Percentiles rank a stretch among this genome's conserved stretches.
Conservation (phyloP, 2,797 vertebrate genomes). For the Urocyon cinereoargenteus region DNA sequence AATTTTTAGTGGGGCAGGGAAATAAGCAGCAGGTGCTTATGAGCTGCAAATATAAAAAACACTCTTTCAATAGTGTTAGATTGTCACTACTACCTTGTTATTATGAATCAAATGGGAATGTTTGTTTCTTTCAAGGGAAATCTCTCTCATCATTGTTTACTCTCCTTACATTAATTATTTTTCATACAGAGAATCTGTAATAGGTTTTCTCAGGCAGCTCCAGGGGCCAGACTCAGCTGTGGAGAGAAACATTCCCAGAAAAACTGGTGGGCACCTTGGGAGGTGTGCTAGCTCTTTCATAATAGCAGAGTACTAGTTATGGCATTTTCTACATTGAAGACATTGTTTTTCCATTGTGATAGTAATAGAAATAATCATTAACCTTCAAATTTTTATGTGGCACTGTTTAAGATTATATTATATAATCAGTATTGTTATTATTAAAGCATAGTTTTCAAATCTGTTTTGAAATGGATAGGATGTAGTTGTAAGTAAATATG, state of each 20-base stretch:
- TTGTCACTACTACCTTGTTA: neutral
- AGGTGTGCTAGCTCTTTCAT: slow-evolving; percentile 32
- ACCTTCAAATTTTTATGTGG: slow-evolving; percentile 10
- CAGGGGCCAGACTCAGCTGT: slow-evolving; percentile 31
- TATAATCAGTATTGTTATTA: neutral
- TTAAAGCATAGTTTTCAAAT: neutral
- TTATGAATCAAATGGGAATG: slow-evolving; percentile 54
- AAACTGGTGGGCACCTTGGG: neutral
- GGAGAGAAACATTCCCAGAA: slow-evolving; percentile 55
- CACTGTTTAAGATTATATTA: slow-evolving; percentile 8
- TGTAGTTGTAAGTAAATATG: neutral
- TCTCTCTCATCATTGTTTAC: slow-evolving; percentile 56
- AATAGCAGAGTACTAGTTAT: neutral
- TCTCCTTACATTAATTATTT: slow-evolving; percentile 72
- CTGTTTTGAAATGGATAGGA: neutral
- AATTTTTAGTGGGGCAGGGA: slow-evolving; percentile 25
- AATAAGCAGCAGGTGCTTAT: slow-evolving; percentile 29
- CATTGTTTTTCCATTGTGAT: neutral
- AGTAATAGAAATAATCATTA: neutral
- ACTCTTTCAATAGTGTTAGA: slow-evolving; percentile 31
- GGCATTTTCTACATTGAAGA: slow-evolving; percentile 3
- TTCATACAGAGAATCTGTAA: slow-evolving; percentile 50
- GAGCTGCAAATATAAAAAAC: slow-evolving; percentile 37
- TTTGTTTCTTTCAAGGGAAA: slow-evolving; percentile 54
- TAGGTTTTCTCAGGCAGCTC: slow-evolving; percentile 35